Percentiles rank a stretch among this genome's conserved stretches.
Conservation (phyloP, 2,797 vertebrate genomes). For the Micromesistius poutassou region DNA sequence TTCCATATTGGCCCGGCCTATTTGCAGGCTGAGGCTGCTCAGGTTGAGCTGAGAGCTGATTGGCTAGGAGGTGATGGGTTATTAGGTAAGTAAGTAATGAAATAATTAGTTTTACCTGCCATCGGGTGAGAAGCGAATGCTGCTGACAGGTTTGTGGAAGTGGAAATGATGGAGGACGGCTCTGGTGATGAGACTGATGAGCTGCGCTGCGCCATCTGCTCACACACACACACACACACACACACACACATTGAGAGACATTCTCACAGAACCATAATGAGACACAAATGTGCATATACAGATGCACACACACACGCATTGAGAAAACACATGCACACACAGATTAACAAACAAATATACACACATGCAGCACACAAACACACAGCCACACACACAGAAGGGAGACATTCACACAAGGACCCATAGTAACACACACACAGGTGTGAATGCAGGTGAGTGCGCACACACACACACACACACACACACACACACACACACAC, state of each 20-base stretch:
- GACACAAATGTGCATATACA: neutral
- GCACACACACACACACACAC: no score
- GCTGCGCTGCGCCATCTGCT: constrained; percentile 83
- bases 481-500: no score
- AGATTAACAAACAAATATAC: no score
- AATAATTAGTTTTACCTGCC: constrained; percentile 71
- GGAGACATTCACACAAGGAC: no score
- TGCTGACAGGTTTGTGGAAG: constrained; percentile 89
- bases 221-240: neutral
- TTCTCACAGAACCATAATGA: neutral
- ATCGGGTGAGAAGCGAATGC: constrained; percentile 88
- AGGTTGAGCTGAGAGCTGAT: neutral
- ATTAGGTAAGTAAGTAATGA: no score
- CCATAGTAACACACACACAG: no score
- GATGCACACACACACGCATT: neutral
- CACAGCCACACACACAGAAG: neutral
- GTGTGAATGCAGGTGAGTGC: no score
- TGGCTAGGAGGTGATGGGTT: neutral
- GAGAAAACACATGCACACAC: neutral
- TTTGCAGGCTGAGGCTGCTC: neutral
- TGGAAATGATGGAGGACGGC: constrained; percentile 87
- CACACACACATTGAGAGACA: no score
- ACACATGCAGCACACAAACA: neutral
- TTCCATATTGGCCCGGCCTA: no score
- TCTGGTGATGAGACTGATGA: constrained; percentile 84